These are phyloP conservation scores for Pimpla rufipes DNA, from an alignment of 2,888 invertebrate genomes.

Conservation along the genomic window DNA sequence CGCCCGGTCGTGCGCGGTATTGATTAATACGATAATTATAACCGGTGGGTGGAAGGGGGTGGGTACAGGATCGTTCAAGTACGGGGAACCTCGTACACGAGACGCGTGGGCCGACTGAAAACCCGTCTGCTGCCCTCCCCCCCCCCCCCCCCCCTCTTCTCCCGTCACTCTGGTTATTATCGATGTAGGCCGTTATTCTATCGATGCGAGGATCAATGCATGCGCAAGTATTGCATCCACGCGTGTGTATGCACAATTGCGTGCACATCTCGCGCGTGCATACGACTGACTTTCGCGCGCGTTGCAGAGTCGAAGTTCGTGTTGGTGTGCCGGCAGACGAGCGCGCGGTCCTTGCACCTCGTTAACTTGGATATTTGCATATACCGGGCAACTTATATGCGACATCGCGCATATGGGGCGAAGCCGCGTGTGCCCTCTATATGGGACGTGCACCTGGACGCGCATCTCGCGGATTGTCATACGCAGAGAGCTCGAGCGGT, in stretches of 20 bases:
- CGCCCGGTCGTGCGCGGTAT: slow-evolving; percentile 54
- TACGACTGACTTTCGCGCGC: slow-evolving; percentile 1
- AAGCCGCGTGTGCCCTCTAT: slow-evolving; percentile 20
- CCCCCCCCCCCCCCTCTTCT: background rate
- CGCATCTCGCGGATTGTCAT: slow-evolving; percentile 44
- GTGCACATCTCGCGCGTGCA: background rate
- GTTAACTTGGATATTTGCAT: slow-evolving; percentile 51
- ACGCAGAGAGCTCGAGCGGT: slow-evolving; percentile 9
- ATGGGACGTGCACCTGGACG: slow-evolving; percentile 45
- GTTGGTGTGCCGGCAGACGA: background rate
- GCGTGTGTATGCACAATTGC: background rate
- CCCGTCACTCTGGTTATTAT: background rate
- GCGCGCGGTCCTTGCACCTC: slow-evolving; percentile 45
- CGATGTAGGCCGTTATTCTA: slow-evolving; percentile 35
- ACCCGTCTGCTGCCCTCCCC: background rate
- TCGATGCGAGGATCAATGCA: slow-evolving; percentile 25
- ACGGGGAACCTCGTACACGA: slow-evolving; percentile 3
- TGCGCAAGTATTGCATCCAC: background rate
- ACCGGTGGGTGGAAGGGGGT: slow-evolving; percentile 45
- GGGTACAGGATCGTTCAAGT: slow-evolving; percentile 1
- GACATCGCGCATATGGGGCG: background rate
- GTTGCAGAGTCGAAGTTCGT: background rate
- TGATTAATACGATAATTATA: slow-evolving; percentile 68
- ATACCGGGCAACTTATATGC: slow-evolving; percentile 32
- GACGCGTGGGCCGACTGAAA: slow-evolving; percentile 22